These are phyloP conservation scores for Stegophylla sp. DNA, from an alignment of 2,888 invertebrate species.

Conservation along the genomic window DNA sequence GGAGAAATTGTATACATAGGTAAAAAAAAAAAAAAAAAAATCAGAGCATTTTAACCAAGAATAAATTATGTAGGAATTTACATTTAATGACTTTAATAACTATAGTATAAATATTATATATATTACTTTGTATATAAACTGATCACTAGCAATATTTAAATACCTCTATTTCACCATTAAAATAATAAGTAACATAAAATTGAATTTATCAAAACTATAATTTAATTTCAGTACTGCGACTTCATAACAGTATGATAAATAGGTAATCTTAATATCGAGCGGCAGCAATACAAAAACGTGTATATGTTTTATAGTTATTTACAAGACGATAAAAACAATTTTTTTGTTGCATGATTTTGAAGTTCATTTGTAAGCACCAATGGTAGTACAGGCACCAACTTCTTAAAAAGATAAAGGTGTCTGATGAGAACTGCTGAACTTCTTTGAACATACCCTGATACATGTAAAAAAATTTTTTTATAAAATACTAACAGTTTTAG, in stretches of 20 bases:
- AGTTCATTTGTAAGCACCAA: conserved; percentile 45
- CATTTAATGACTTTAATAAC: conserved; percentile 18
- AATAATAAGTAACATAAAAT: conserved; percentile 20
- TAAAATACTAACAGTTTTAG: background rate
- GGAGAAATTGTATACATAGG: conserved; percentile 22
- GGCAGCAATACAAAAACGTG: conserved; percentile 3
- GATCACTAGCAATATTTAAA: conserved; percentile 17
- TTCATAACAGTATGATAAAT: conserved; percentile 36
- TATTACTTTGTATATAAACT: background rate
- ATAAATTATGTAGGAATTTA: conserved; percentile 25
- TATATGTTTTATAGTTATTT: conserved; percentile 29
- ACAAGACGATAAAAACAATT: conserved; percentile 22
- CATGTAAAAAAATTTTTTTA: background rate
- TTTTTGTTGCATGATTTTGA: conserved; percentile 15
- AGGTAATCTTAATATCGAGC: conserved; percentile 11
- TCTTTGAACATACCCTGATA: conserved; percentile 38
- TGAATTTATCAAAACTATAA: conserved; percentile 24
- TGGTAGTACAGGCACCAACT: conserved; percentile 10
- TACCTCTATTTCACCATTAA: conserved; percentile 27
- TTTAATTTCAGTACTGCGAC: conserved; percentile 19
- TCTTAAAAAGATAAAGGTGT: background rate
- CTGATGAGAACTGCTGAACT: conserved; percentile 29
- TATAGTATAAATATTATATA: background rate
- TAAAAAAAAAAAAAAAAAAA: background rate
- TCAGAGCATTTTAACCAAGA: background rate